phyloP scores from a whole-genome alignment of 2,113 vertebrate genomes.

The Mustela lutreola region DNA sequence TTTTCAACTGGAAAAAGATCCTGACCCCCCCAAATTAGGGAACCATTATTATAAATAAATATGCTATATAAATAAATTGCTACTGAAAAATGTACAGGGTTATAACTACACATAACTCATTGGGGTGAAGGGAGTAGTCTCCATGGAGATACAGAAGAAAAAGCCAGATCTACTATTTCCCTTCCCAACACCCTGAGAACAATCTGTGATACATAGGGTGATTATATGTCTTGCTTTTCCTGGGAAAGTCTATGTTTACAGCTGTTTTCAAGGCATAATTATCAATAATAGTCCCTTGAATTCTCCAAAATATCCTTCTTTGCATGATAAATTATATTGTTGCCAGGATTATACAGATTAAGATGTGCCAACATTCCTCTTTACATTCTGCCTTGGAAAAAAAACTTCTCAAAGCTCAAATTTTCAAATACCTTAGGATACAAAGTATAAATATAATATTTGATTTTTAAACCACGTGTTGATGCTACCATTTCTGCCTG shows the following conservation, averaged over 20 bases:
- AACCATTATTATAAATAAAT: background rate
- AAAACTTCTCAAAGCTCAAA: background rate
- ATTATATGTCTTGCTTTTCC: background rate
- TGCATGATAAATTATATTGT: background rate
- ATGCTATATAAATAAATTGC: background rate
- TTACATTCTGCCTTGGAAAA: background rate
- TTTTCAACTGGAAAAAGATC: background rate
- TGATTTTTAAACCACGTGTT: background rate
- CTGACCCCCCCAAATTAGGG: background rate
- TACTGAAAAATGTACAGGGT: background rate
- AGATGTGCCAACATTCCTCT: background rate
- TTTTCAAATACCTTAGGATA: background rate
- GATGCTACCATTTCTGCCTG: background rate
- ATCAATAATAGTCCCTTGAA: background rate
- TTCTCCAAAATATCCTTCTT: background rate
- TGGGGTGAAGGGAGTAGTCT: background rate
- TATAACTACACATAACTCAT: background rate
- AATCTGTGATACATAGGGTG: background rate
- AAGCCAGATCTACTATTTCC: background rate
- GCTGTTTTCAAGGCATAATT: background rate
- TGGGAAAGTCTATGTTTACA: background rate
- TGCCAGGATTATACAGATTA: background rate
- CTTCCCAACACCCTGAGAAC: background rate
- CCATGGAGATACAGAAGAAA: background rate
- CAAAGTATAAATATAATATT: background rate